Conservation (phyloP, 1,140 invertebrate species). For the Brachionus rubens region DNA sequence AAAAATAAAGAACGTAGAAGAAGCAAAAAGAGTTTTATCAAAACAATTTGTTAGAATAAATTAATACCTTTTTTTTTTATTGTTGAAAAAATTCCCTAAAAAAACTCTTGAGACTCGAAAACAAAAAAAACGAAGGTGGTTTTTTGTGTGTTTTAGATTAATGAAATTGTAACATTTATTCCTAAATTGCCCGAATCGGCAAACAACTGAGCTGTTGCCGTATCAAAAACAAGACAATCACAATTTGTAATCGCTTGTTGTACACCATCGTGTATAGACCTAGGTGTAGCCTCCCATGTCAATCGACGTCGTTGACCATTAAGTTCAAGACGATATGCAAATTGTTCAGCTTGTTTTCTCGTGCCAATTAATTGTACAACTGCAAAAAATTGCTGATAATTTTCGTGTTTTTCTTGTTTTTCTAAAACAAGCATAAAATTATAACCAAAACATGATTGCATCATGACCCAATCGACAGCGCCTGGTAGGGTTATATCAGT, state of each 20-base stretch:
- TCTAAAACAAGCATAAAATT: conserved; percentile 99
- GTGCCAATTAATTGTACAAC: conserved; percentile 98
- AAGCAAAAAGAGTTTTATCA: no score
- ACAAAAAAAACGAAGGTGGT: no score
- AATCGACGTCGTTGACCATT: conserved; percentile 87
- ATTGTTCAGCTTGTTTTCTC: conserved; percentile 96
- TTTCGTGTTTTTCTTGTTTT: conserved; percentile 75
- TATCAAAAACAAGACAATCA: conserved; percentile 98
- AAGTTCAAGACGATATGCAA: conserved; percentile 93
- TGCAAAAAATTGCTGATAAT: conserved; percentile 97
- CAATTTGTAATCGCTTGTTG: conserved; percentile 95
- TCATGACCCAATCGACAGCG: conserved; percentile 99
- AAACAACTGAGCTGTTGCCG: conserved; percentile 93
- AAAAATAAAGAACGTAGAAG: no score
- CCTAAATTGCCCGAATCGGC: conserved; percentile 98
- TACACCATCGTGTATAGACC: conserved; percentile 97
- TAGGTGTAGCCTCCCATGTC: conserved; percentile 97
- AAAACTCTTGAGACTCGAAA: no score
- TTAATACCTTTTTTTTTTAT: no score
- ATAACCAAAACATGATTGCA: conserved; percentile 98
- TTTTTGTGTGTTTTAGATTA: background rate
- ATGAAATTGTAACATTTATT: conserved; percentile 96
- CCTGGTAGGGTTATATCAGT: conserved; percentile 99
- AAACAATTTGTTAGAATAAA: no score
- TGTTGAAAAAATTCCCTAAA: no score